These are phyloP conservation scores for Corapipo altera DNA, from an alignment of 2,113 vertebrate species.

Conservation along the genomic window DNA sequence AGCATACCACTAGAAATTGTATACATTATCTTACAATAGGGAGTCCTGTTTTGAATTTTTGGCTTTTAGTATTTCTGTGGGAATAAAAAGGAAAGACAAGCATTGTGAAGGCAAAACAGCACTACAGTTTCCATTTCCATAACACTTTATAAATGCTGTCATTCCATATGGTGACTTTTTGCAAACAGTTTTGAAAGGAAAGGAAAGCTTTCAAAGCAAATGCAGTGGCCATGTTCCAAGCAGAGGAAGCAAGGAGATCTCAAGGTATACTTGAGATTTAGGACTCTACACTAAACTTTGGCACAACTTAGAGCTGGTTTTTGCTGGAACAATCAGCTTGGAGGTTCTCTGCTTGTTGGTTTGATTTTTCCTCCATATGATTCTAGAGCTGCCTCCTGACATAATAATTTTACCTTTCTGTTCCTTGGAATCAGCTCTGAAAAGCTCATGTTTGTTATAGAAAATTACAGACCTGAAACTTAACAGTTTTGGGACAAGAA, in stretches of 20 bases:
- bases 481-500: background rate
- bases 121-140: constrained; percentile 55
- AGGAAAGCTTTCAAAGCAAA: constrained; percentile 29
- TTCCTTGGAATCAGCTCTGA: background rate
- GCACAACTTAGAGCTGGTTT: background rate
- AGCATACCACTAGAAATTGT: constrained; percentile 9
- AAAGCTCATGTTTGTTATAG: background rate
- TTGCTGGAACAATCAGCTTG: background rate
- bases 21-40: background rate
- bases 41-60: constrained; percentile 51
- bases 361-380: background rate
- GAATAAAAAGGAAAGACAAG: constrained; percentile 38
- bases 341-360: background rate
- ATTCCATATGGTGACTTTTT: background rate
- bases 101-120: constrained; percentile 42
- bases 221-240: background rate
- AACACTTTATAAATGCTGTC: constrained; percentile 41
- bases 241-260: constrained; percentile 3
- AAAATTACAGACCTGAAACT: background rate
- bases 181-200: constrained; percentile 43
- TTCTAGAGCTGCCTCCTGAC: background rate
- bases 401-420: background rate
- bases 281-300: background rate
- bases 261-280: constrained; percentile 2
- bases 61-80: constrained; percentile 28